Base-by-base conservation (phyloP, 2,113 vertebrate species). In the Otocyon megalotis region DNA sequence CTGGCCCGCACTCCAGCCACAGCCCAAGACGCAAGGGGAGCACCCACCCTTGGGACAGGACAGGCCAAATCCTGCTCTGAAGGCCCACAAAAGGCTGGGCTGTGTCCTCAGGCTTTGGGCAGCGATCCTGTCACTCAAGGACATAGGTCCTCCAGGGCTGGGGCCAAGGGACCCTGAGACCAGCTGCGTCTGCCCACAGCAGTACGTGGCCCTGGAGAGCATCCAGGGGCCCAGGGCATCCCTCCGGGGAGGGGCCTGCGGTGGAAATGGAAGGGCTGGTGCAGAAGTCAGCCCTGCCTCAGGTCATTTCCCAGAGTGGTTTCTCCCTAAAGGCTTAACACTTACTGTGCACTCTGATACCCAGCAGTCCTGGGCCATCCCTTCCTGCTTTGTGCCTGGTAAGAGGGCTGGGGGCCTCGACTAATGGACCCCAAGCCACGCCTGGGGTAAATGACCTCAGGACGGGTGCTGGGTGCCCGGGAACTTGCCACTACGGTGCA, bases 241-340 rank as follows among this genome's bases (percentile, higher is more conserved):
- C 43, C 43, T 48, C 10, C 1, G 11, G 14, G 15, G 43, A 30
- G 53, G 82, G 19, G 24, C 56, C 0, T 0, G 19, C 2, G 2
- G 24, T n/a, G 9, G 67, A 3, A 8, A 15, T 43, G 1, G 0
- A 17, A 5, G 48, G 8, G 4, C 15, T 1, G 11, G 24, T 5
- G 63, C 8, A 0, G 32, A 28, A 19, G 67, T 69, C 32, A 20
- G 32, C 67, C 67, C 67, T 1, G 8, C 17, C 17, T 35, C 67
- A 19, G 15, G 13, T 67, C 0, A 5, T 28, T 53, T 5, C 63
- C 15, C 0, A 0, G 37, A 0, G 6, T 0, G 22, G 8, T 15
- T 48, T 43, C 15, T 63, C 56, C 14, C 69, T 48, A 7, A 43
- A 10, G 2, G 0, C 92, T 20, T 9, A 6, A 10, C 26, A 8